Conservation (phyloP, 2,888 invertebrate genomes). For the Caenorhabditis sp. region DNA sequence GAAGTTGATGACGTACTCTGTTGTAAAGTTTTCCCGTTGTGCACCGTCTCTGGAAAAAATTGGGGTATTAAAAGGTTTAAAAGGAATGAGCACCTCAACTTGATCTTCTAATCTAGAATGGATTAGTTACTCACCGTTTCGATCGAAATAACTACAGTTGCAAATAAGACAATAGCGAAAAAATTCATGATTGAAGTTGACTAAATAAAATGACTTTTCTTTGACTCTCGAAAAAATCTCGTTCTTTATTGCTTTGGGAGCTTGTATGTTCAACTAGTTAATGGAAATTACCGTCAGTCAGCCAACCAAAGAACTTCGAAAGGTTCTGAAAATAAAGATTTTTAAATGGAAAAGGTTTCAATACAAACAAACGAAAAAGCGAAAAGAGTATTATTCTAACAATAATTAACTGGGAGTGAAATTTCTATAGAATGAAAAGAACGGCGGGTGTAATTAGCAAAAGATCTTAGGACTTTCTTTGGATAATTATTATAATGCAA, state of each 20-base stretch:
- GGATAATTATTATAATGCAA: not conserved
- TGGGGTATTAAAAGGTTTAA: too few relatives aligned
- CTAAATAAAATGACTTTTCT: too few relatives aligned
- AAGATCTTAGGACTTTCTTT: not conserved
- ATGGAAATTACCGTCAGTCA: not conserved
- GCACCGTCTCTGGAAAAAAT: not conserved
- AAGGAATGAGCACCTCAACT: too few relatives aligned
- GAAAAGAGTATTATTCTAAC: too few relatives aligned
- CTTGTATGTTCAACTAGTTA: not conserved
- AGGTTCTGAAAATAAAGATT: not conserved
- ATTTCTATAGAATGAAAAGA: not conserved
- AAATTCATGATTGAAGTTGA: constrained; percentile 1
- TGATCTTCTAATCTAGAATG: too few relatives aligned
- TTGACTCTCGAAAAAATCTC: not conserved
- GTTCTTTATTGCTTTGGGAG: not conserved
- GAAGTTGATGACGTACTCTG: not conserved
- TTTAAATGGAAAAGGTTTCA: too few relatives aligned
- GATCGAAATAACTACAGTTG: not conserved
- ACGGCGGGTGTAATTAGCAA: not conserved
- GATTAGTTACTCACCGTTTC: constrained; percentile 7
- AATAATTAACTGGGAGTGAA: too few relatives aligned
- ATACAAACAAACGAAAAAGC: too few relatives aligned
- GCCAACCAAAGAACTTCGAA: not conserved
- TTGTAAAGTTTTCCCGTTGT: not conserved
- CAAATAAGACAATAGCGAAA: constrained; percentile 3